Base-by-base conservation (phyloP, 2,797 vertebrate species). In the Scleropages formosus region DNA sequence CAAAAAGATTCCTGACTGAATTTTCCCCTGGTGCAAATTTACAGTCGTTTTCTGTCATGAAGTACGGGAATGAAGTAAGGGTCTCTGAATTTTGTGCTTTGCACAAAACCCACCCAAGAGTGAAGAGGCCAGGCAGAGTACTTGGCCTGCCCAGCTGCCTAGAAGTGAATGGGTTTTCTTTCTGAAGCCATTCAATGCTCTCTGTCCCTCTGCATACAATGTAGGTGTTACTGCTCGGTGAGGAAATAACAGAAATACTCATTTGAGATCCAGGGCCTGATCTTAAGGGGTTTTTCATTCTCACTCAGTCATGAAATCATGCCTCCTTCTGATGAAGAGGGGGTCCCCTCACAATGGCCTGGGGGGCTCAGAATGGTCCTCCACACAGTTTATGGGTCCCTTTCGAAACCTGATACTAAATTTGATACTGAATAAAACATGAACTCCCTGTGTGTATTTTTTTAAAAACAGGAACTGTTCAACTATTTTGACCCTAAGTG, bases 81-180 rank as follows among this genome's bases (percentile, higher is more conserved):
- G 82, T 76, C 78, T 85, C 74, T 65, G 56, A 78, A 72, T n/a
- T 74, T 75, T 0, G 0, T 69, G 85, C 83, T 89, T 85, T 87
- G 88, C 84, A 90, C 87, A 89, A 90, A 91, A 92, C 88, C 89
- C 85, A 83, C 82, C 87, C 87, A 82, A 88, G 90, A 90, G 90
- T 88, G 88, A 91, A 91, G 87, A 90, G 90, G 85, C 88, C 84
- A 79, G 86, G 81, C 47, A 3, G 77, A 90, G 49, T 82, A 60
- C 84, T 88, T 82, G 86, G 86, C 85, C 84, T 78, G 85, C 88
- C 87, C 91, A 90, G 88, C 89, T 91, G 90, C 89, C 87, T 85
- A 65, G 76, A 77, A 81, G 86, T 90, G 90, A 90, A 89, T 80
- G 87, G 82, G 78, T 76, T 80, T 81, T 80, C 80, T 81, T 84